A percentile compares a stretch with the other conserved stretches of the same genome.
Conservation (phyloP, 2,113 vertebrate species). For the Hemicordylus capensis region DNA sequence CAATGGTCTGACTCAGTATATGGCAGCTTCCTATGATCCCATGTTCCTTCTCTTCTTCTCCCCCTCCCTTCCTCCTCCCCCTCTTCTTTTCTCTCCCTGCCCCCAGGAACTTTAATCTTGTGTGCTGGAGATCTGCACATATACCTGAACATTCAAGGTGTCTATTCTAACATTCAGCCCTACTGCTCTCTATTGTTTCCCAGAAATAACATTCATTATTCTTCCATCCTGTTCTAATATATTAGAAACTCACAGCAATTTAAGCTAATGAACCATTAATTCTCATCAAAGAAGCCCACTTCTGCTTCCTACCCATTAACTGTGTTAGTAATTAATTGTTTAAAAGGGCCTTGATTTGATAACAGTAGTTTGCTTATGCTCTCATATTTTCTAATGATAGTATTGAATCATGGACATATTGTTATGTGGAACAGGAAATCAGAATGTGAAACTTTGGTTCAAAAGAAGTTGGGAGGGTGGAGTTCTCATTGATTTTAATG, state of each 20-base stretch:
- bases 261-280: conserved; percentile 50
- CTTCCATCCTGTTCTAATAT: background rate
- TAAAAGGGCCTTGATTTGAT: background rate
- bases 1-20: too few species aligned
- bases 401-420: background rate
- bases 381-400: background rate
- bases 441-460: background rate
- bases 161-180: background rate
- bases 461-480: background rate
- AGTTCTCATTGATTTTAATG: background rate
- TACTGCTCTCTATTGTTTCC: background rate
- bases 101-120: too few species aligned
- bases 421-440: background rate
- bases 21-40: too few species aligned
- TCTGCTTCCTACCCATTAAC: conserved; percentile 21
- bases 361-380: background rate
- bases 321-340: conserved; percentile 36
- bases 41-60: too few species aligned
- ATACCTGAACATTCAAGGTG: background rate
- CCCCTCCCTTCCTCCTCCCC: too few species aligned
- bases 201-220: conserved; percentile 23
- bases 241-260: conserved; percentile 24
- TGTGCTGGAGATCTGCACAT: too few species aligned
- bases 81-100: too few species aligned
- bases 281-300: conserved; percentile 29